phyloP scores from a whole-genome alignment of 2,888 invertebrate genomes.

The Cryptocephalus primarius region DNA sequence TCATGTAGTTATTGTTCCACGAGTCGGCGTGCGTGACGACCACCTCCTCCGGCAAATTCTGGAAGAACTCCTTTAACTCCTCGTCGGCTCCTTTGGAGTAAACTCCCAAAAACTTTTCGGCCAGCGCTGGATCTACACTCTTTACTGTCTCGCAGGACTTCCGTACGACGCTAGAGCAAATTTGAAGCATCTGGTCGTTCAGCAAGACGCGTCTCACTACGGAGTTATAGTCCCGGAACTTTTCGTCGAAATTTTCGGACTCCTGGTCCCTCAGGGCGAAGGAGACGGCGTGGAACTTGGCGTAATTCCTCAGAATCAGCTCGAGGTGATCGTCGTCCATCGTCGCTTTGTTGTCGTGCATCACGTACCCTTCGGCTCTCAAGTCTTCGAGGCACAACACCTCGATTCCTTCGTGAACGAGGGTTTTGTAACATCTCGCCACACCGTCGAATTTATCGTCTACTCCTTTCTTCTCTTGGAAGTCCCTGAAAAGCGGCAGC shows the following conservation, averaged over 20 bases:
- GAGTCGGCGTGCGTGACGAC: slow-evolving; percentile 16
- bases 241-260: slow-evolving; percentile 2
- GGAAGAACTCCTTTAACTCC: background rate
- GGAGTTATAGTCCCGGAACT: background rate
- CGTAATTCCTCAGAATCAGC: slow-evolving; percentile 6
- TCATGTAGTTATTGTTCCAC: slow-evolving; percentile 15
- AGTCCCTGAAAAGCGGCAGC: slow-evolving; percentile 5
- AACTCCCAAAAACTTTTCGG: background rate
- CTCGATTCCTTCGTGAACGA: slow-evolving; percentile 3
- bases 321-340: slow-evolving; percentile 7
- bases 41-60: slow-evolving; percentile 4
- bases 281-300: slow-evolving; percentile 12
- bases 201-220: background rate
- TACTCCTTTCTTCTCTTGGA: slow-evolving; percentile 5
- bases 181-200: background rate
- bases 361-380: slow-evolving; percentile 6
- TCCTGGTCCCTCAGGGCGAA: slow-evolving; percentile 8
- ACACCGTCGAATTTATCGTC: slow-evolving; percentile 1
- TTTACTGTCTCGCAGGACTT: background rate
- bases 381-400: slow-evolving; percentile 8
- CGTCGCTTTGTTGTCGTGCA: slow-evolving; percentile 2
- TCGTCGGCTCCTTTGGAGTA: too few species aligned
- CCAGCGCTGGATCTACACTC: background rate
- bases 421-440: slow-evolving; percentile 8
- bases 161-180: background rate